Evolutionary conservation across 2,888 invertebrate species (phyloP), one percentile per base, ranked within the genome.

Genomic region (Ernsta delagoae): DNA sequence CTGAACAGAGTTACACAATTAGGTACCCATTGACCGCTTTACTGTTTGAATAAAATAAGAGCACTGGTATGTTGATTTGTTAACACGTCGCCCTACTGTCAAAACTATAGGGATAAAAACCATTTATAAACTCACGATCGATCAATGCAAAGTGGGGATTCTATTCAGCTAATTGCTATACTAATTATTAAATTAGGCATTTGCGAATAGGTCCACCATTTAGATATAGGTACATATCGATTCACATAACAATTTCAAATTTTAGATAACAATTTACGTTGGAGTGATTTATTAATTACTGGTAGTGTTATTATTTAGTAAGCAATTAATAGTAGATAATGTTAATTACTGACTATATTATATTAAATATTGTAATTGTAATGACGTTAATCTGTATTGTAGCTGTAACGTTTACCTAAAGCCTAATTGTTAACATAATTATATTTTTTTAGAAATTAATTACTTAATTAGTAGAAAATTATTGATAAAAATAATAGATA

Each of bases 101-200:
- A 66, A 54, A 24, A 45, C 62, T 48, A 48, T 39, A 34, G 16
- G 9, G 34, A 34, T 56, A 43, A 61, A 34, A 54, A 9, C 36
- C 4, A 54, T 59, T 66, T 66, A 67, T 61, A 67, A 61, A 61
- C 36, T 12, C 39, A 11, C 56, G 36, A 61, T 36, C 31, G 31
- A 54, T 45, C 16, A 16, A 9, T 36, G 8, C 43, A 16, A n/a
- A 54, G 61, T 56, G 56, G 67, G 66, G 66, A 43, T 67, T 34
- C 48, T 54, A 60, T 34, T 66, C 60, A 60, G 9, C 60, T 59
- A 53, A 66, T 60, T 66, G 50, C 6, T 50, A 24, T 53, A 24
- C 39, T 53, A 53, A 66, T 66, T 66, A 60, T 43, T 3, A 12
- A 53, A 66, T 66, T 66, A 66, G 66, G 50, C 24, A 48, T 41